These are phyloP conservation scores for Nomada flava DNA, from an alignment of 2,888 invertebrate genomes.

Conservation along the genomic window DNA sequence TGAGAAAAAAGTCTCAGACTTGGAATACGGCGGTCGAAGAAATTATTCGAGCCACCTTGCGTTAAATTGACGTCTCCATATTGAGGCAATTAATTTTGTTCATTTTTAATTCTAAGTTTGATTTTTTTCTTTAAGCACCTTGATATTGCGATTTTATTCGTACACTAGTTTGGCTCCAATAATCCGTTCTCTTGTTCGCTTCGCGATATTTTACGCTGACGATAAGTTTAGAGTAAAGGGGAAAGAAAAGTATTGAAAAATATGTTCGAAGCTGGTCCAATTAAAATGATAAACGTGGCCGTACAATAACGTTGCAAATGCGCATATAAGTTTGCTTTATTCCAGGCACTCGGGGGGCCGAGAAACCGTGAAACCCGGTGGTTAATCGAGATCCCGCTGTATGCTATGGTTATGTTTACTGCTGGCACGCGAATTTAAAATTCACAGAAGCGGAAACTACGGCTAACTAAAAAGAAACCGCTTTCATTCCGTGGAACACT, in stretches of 20 bases:
- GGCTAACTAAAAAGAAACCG: neutral
- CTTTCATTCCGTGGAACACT: slow-evolving; percentile 19
- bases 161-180: neutral
- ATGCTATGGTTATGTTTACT: slow-evolving; percentile 6
- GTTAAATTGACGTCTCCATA: too few relatives aligned
- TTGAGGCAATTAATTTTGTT: too few relatives aligned
- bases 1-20: neutral
- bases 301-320: neutral
- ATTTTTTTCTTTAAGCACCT: neutral
- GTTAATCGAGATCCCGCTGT: slow-evolving; percentile 25
- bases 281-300: neutral
- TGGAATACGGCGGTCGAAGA: neutral
- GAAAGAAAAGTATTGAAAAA: neutral
- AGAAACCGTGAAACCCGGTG: slow-evolving; percentile 34
- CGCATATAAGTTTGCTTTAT: neutral
- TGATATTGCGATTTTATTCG: neutral
- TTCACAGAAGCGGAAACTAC: slow-evolving; percentile 38
- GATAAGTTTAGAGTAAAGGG: neutral
- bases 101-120: too few relatives aligned
- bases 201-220: neutral
- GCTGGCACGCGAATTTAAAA: slow-evolving; percentile 28
- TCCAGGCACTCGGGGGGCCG: slow-evolving; percentile 7
- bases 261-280: neutral
- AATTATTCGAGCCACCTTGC: too few relatives aligned
- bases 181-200: neutral